These are phyloP conservation scores for Cryptoleucopteryx plumbea DNA, from an alignment of 2,113 vertebrate genomes.

Conservation along the genomic window DNA sequence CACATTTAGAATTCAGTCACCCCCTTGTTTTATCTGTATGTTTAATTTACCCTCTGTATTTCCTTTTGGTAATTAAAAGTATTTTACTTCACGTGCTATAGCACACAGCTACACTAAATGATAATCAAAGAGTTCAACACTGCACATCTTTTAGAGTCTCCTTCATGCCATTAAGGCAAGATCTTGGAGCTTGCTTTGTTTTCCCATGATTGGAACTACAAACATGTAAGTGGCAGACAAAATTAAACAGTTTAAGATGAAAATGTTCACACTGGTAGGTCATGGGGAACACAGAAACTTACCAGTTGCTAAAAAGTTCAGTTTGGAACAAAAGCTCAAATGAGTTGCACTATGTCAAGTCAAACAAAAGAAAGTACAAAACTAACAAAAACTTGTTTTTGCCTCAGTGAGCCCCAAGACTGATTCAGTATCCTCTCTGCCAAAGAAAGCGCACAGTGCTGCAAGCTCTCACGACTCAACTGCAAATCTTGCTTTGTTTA, in stretches of 20 bases:
- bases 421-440: background rate
- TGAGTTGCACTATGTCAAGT: background rate
- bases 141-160: background rate
- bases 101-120: background rate
- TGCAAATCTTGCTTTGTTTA: background rate
- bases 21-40: background rate
- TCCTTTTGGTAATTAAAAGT: background rate
- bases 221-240: background rate
- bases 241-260: background rate
- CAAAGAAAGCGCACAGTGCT: background rate
- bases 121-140: background rate
- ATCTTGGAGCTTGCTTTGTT: background rate
- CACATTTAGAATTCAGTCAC: background rate
- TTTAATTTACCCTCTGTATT: background rate
- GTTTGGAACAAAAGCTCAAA: constrained; percentile 4
- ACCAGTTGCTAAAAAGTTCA: background rate
- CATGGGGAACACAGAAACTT: background rate
- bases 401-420: background rate
- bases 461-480: background rate
- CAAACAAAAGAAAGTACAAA: constrained; percentile 18
- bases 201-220: background rate
- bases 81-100: background rate
- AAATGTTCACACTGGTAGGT: background rate
- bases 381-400: constrained; percentile 29
- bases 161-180: background rate